These are phyloP conservation scores for Oxycera nigricornis DNA, from an alignment of 2,888 invertebrate genomes.

Conservation along the genomic window DNA sequence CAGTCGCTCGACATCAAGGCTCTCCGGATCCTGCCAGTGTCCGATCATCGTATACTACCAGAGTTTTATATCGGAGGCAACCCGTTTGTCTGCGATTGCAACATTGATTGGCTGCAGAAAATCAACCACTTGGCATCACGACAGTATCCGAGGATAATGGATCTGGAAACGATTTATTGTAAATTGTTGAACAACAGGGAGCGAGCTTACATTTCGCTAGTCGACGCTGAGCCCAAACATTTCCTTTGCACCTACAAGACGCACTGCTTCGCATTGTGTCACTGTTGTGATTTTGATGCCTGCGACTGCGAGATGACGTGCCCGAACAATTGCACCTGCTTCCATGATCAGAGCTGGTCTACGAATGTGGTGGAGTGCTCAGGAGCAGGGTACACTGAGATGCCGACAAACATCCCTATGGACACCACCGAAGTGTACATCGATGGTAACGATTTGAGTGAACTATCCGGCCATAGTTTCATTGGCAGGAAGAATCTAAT, in stretches of 20 bases:
- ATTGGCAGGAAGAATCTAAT: conserved; percentile 90
- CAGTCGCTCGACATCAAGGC: conserved; percentile 90
- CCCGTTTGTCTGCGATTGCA: conserved; percentile 94
- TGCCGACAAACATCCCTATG: conserved; percentile 91
- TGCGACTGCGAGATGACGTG: conserved; percentile 98
- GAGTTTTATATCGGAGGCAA: conserved; percentile 94
- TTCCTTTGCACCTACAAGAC: conserved; percentile 92
- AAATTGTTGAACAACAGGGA: conserved; percentile 85
- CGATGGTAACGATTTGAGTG: conserved; percentile 89
- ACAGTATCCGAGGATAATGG: conserved; percentile 90
- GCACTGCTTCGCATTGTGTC: conserved; percentile 92
- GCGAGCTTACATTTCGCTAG: conserved; percentile 81
- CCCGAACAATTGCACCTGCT: conserved; percentile 92
- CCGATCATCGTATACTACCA: conserved; percentile 75
- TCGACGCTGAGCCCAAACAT: conserved; percentile 86
- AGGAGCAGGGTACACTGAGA: conserved; percentile 77
- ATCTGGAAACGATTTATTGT: conserved; percentile 88
- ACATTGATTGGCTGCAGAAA: conserved; percentile 93
- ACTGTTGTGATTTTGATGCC: conserved; percentile 95
- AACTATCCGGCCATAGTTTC: conserved; percentile 87
- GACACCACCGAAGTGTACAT: conserved; percentile 94
- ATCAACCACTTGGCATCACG: conserved; percentile 85
- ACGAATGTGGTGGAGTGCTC: conserved; percentile 94
- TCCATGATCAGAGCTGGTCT: conserved; percentile 92
- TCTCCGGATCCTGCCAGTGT: conserved; percentile 82